These are phyloP conservation scores for Nymphicus hollandicus DNA, from an alignment of 2,113 vertebrate genomes.

Conservation along the genomic window DNA sequence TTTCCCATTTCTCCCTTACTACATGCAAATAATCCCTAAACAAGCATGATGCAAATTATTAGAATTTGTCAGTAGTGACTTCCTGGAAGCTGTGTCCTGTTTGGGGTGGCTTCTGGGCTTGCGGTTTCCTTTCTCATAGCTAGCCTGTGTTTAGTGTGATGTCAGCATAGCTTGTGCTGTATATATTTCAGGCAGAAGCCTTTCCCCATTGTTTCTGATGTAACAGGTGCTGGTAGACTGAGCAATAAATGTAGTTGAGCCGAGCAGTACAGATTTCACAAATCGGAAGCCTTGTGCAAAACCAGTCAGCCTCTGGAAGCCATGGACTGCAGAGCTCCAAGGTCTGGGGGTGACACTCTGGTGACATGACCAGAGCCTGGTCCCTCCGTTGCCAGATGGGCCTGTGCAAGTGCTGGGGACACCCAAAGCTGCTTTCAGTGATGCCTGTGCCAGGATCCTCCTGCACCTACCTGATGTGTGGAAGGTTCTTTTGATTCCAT, in stretches of 20 bases:
- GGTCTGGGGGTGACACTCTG: fast-evolving
- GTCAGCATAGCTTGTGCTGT: not conserved
- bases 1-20: not conserved
- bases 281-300: not conserved
- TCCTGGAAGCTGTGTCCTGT: not conserved
- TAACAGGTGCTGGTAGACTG: not conserved
- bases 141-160: not conserved
- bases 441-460: not conserved
- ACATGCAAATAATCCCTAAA: not conserved
- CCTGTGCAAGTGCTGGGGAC: not conserved
- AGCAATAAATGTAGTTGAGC: not conserved
- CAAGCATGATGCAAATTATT: not conserved
- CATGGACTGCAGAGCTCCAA: not conserved
- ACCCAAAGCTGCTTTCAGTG: not conserved
- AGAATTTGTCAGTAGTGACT: not conserved
- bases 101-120: not conserved
- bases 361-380: not conserved
- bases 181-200: not conserved
- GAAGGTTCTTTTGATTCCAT: not conserved
- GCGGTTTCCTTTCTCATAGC: not conserved
- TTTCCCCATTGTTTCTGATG: not conserved
- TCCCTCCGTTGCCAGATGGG: not conserved
- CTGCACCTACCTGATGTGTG: fast-evolving
- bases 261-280: not conserved
- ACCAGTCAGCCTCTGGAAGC: fast-evolving